Base-by-base conservation (phyloP, 2,797 vertebrate species). In the Phoeniculus purpureus region DNA sequence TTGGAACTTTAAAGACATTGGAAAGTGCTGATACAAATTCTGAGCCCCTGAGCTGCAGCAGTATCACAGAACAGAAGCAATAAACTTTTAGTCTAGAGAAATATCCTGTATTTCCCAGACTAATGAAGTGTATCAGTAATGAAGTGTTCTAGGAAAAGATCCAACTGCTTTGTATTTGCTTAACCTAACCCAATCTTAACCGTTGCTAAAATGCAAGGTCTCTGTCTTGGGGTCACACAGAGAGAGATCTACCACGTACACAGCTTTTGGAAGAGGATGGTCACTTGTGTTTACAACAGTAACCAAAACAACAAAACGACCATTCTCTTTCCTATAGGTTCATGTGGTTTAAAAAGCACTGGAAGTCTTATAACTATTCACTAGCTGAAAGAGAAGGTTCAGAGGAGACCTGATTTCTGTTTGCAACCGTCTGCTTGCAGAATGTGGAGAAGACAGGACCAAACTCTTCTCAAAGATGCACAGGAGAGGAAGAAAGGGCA, bases 101-200 rank as follows among this genome's bases (percentile, higher is more conserved):
- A 90, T 93, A 77, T 40, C n/a, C 9, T 12, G 23, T 66, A 77
- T 91, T 90, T 91, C 67, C 64, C 81, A 94, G 81, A 85, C 54
- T 90, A 93, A 92, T 94, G 84, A 86, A 48, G n/a, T 86, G 61
- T 74, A n/a, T n/a, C n/a, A n/a, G n/a, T n/a, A n/a, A n/a, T n/a
- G n/a, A n/a, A n/a, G n/a, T n/a, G n/a, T n/a, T n/a, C n/a, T n/a
- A n/a, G n/a, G n/a, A n/a, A n/a, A n/a, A n/a, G n/a, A n/a, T n/a
- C n/a, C n/a, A n/a, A n/a, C n/a, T n/a, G n/a, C n/a, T n/a, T n/a
- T n/a, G n/a, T n/a, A n/a, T n/a, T n/a, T n/a, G n/a, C n/a, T n/a
- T n/a, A n/a, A n/a, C 25, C 45, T 83, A 93, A 91, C 91, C 45
- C 60, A 77, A 8, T 77, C 54, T 67, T 81, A 74, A 65, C 26